Percentiles rank a stretch among this genome's conserved stretches.
phyloP scores from a whole-genome alignment of 2,888 invertebrate species.

The Tuta absoluta region DNA sequence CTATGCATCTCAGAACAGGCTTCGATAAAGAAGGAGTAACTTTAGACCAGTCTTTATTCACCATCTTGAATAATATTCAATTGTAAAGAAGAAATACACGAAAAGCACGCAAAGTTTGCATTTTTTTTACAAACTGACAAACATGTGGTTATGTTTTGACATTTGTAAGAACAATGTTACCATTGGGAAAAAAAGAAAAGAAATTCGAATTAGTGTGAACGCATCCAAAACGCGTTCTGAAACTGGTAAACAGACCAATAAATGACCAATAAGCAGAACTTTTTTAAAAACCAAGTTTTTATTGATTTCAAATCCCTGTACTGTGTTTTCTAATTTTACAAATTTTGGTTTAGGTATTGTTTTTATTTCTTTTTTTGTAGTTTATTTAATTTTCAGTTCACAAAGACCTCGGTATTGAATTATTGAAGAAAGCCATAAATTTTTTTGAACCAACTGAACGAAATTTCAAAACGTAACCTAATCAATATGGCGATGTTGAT shows the following conservation, averaged over 20 bases:
- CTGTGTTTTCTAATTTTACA: background rate
- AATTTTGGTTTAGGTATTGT: too few species aligned
- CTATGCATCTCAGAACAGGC: constrained; percentile 76
- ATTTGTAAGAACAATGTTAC: constrained; percentile 7
- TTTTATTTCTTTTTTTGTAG: too few species aligned
- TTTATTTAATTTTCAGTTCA: too few species aligned
- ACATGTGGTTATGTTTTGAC: constrained; percentile 37
- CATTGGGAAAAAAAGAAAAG: background rate
- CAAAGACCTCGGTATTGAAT: too few species aligned
- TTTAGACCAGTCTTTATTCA: constrained; percentile 69
- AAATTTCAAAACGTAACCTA: constrained; percentile 33
- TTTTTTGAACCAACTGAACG: too few species aligned
- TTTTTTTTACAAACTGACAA: constrained; percentile 14
- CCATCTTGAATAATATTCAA: constrained; percentile 52
- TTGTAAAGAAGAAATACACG: constrained; percentile 11
- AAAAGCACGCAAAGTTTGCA: constrained; percentile 40
- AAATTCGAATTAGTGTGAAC: background rate
- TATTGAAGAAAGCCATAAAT: too few species aligned
- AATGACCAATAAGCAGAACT: background rate
- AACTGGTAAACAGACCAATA: background rate
- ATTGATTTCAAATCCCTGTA: background rate
- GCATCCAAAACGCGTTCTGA: constrained; percentile 1
- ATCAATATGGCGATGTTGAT: constrained; percentile 77
- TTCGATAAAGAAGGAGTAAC: constrained; percentile 69
- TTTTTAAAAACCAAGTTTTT: background rate